Conservation (phyloP, 2,888 invertebrate species). For the Drosophila paramelanica region DNA sequence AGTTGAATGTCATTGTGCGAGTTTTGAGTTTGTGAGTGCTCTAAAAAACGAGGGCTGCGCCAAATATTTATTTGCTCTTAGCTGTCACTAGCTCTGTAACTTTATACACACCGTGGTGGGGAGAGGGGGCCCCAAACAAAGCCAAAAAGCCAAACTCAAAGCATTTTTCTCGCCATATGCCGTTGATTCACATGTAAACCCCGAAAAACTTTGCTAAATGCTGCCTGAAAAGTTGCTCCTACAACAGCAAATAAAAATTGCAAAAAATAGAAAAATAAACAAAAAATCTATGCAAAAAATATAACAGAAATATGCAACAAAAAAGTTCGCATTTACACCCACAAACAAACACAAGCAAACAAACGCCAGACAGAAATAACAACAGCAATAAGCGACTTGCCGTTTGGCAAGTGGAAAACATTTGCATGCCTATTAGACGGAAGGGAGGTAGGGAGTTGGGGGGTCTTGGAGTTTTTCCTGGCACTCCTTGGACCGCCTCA, state of each 20-base stretch:
- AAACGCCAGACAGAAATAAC: conserved; percentile 40
- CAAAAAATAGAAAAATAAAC: conserved; percentile 25
- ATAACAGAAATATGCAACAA: conserved; percentile 41
- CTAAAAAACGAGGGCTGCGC: conserved; percentile 38
- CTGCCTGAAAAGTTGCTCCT: conserved; percentile 62
- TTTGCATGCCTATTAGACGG: conserved; percentile 61
- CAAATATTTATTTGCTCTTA: conserved; percentile 55
- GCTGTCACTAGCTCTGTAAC: conserved; percentile 36
- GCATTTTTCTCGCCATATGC: conserved; percentile 47
- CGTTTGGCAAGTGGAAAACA: conserved; percentile 75
- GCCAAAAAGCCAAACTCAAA: conserved; percentile 7
- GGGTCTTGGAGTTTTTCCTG: conserved; percentile 12
- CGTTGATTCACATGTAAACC: conserved; percentile 43
- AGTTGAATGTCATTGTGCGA: conserved; percentile 61
- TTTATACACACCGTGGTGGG: not conserved
- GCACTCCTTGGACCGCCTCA: conserved; percentile 43
- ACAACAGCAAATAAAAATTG: conserved; percentile 22
- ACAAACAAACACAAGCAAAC: conserved; percentile 55
- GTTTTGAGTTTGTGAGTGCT: conserved; percentile 47
- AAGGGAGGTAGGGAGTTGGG: not conserved
- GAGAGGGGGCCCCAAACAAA: not conserved
- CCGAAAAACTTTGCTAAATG: conserved; percentile 61
- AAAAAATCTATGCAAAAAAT: conserved; percentile 7
- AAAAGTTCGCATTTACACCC: conserved; percentile 62
- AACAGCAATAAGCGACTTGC: conserved; percentile 54